Evolutionary conservation across 1,140 invertebrate species (phyloP).

Genomic region (Euura saliciscinereae): DNA sequence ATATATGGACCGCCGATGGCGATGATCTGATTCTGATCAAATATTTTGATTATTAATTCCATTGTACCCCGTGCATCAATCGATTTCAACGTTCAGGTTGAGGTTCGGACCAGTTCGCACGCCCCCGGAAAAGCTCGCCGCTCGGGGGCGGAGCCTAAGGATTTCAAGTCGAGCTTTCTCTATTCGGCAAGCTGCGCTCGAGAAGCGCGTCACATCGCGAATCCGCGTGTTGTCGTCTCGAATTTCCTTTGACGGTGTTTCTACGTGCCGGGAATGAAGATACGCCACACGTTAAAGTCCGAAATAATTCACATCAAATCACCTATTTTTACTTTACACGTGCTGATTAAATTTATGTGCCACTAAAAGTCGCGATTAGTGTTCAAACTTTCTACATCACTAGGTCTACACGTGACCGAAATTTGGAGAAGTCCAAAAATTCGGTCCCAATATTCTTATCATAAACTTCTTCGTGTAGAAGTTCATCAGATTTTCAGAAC

Average conservation of each 20-base stretch:
- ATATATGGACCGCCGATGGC: background rate
- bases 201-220: constrained; percentile 1
- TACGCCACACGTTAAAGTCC: background rate
- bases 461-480: too few relatives aligned
- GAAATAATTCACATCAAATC: background rate
- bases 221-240: constrained; percentile 6
- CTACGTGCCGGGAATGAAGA: background rate
- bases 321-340: too few relatives aligned
- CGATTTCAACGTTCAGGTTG: background rate
- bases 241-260: background rate
- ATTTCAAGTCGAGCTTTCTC: constrained; percentile 4
- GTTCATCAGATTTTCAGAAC: too few relatives aligned
- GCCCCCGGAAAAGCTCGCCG: background rate
- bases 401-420: too few relatives aligned
- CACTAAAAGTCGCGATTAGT: too few relatives aligned
- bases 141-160: background rate
- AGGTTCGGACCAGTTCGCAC: background rate
- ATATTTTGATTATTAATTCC: constrained; percentile 3
- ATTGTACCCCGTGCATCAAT: background rate
- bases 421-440: too few relatives aligned
- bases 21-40: background rate
- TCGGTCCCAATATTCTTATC: too few relatives aligned
- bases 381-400: too few relatives aligned
- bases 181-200: background rate
- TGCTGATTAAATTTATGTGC: too few relatives aligned